Evolutionary conservation across 2,113 vertebrate species (phyloP), one percentile per base, ranked within the genome.

Genomic region (Nannobrachium achirus): DNA sequence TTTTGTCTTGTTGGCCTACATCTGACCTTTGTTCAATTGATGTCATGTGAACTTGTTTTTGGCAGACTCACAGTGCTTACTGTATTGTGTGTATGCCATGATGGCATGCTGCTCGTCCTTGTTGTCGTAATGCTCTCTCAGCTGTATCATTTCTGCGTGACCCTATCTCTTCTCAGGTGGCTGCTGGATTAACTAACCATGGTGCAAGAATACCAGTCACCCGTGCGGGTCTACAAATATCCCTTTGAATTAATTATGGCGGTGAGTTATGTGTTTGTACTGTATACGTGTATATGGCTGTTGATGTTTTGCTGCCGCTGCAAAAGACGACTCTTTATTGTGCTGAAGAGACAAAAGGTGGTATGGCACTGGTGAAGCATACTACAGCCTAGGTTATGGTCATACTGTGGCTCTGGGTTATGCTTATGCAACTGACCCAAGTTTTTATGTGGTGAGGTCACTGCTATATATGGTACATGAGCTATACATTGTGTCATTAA

Each of bases 161-260:
- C 10, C 9, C 55, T 58, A 7, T 69, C n/a, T 69, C n/a, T n/a
- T 18, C 62, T 63, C 58, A 67, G 42, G 40, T 20, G 49, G 25
- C 38, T 20, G 11, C 25, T 44, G 18, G 59, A 16, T 6, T 1
- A 72, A 59, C 55, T 61, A 91, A 58, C 80, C 67, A 99, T 99
- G 98, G 98, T 99, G 85, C 98, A 98, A 74, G 95, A 99, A 69
- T 99, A 98, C 86, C 97, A 99, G 75, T 99, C 97, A 2, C 97
- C 98, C 0, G 95, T 99, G 1, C 83, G 97, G 93, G 95, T 99
- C 82, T 99, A 98, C 83, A 99, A 99, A 63, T 89, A 94, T 71
- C 93, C 97, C 16, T 99, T 99, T 89, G 98, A 99, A 78, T 75
- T 98, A 53, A 95, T 99, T 73, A 98, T 99, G 96, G 95, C 94